Percentiles rank a stretch among this genome's conserved stretches.
These are phyloP conservation scores for Trisateles emortualis DNA, from an alignment of 2,888 invertebrate species.

Conservation along the genomic window DNA sequence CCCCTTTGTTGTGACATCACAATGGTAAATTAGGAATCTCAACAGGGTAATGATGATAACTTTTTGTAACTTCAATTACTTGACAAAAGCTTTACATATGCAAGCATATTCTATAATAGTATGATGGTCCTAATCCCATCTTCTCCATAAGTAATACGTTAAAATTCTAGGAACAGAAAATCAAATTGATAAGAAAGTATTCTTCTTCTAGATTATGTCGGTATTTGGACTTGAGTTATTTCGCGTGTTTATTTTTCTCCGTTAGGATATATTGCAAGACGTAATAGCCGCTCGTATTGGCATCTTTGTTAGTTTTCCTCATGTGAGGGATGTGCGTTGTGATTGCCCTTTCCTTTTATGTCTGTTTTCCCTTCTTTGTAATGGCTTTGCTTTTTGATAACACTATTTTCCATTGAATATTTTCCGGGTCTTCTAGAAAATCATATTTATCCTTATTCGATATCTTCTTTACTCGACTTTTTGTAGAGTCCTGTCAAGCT, in stretches of 20 bases:
- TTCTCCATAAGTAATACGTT: too few species aligned
- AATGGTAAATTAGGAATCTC: too few species aligned
- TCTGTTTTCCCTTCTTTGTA: constrained; percentile 34
- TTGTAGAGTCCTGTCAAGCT: neutral
- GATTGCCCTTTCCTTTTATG: constrained; percentile 31
- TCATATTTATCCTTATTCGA: neutral
- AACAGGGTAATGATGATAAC: too few species aligned
- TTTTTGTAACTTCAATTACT: too few species aligned
- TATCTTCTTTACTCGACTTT: neutral
- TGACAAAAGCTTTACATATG: too few species aligned
- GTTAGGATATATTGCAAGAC: constrained; percentile 17
- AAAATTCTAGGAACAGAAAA: too few species aligned
- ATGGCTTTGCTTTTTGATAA: constrained; percentile 36
- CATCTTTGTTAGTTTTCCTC: constrained; percentile 45
- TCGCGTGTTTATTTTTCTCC: constrained; percentile 29
- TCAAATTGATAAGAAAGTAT: neutral
- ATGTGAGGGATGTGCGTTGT: constrained; percentile 39
- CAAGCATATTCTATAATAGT: too few species aligned
- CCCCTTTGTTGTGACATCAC: constrained; percentile 15
- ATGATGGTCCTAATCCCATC: too few species aligned
- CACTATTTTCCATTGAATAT: constrained; percentile 17
- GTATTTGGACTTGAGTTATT: neutral
- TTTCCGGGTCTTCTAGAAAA: constrained; percentile 1
- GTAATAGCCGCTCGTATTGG: constrained; percentile 18
- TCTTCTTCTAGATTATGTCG: neutral